Percentiles rank a stretch among this genome's conserved stretches.
Evolutionary conservation across 2,797 vertebrate species (phyloP).

Genomic region (Naso thynnoides): DNA sequence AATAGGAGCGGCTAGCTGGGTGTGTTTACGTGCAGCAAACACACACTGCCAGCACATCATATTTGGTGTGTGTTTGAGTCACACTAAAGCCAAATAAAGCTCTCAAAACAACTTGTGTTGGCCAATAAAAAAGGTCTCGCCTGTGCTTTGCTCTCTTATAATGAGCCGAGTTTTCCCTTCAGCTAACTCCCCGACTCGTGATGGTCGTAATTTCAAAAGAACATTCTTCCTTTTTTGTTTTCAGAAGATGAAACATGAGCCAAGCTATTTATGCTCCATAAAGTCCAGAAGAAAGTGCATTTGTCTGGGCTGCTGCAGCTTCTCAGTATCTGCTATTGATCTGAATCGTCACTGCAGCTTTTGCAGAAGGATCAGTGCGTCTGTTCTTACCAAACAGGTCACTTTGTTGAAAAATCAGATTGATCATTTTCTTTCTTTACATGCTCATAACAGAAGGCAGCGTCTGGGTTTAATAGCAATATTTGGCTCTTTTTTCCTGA

Average conservation of each 20-base stretch:
- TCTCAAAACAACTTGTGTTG: neutral
- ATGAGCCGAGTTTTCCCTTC: constrained; percentile 25
- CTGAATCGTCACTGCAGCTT: constrained; percentile 24
- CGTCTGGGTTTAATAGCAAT: constrained; percentile 53
- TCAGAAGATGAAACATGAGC: constrained; percentile 53
- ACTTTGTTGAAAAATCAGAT: constrained; percentile 66
- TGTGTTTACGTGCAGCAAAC: constrained; percentile 33
- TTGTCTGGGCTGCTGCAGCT: constrained; percentile 42
- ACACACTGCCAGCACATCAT: constrained; percentile 7
- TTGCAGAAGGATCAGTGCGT: constrained; percentile 32
- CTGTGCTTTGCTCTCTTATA: constrained; percentile 3
- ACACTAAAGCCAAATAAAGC: constrained; percentile 14
- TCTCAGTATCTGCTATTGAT: constrained; percentile 57
- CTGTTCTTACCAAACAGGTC: constrained; percentile 22
- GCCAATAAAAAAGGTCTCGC: constrained; percentile 1
- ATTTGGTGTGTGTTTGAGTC: constrained; percentile 2
- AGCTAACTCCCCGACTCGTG: constrained; percentile 20
- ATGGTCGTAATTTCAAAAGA: constrained; percentile 47
- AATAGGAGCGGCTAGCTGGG: constrained; percentile 2
- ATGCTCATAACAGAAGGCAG: constrained; percentile 12
- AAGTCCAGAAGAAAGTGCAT: constrained; percentile 27
- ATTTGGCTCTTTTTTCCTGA: constrained; percentile 39
- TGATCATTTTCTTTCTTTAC: constrained; percentile 56
- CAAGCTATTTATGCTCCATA: constrained; percentile 52
- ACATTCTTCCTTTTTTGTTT: constrained; percentile 17